phyloP scores from a whole-genome alignment of 2,888 invertebrate species.

The Volucella zonaria region DNA sequence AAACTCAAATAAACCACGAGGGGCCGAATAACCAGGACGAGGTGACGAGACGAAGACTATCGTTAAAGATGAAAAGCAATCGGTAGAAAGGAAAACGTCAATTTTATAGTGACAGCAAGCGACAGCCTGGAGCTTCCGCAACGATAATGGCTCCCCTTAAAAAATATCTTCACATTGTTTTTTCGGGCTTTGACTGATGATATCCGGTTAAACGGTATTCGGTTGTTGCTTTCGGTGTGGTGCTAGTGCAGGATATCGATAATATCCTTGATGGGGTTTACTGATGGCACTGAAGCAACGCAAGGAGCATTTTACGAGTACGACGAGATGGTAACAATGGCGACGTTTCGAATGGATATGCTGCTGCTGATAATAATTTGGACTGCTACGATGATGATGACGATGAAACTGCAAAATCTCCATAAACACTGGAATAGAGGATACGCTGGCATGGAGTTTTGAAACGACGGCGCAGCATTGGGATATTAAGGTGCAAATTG shows the following conservation, averaged over 20 bases:
- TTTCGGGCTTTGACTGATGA: constrained; percentile 61
- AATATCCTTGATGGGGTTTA: constrained; percentile 53
- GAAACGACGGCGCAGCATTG: not conserved
- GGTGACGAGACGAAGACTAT: constrained; percentile 5
- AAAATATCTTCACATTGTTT: constrained; percentile 66
- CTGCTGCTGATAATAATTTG: constrained; percentile 36
- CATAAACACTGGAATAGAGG: constrained; percentile 34
- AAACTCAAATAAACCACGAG: not conserved
- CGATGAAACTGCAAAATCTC: constrained; percentile 57
- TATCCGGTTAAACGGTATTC: constrained; percentile 40
- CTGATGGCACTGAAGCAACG: constrained; percentile 8
- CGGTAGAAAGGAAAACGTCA: constrained; percentile 33
- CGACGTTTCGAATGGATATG: constrained; percentile 11
- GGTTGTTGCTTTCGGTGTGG: constrained; percentile 22
- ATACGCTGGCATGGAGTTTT: not conserved
- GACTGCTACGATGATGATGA: constrained; percentile 36
- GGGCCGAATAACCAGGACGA: constrained; percentile 16
- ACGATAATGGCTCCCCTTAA: constrained; percentile 54
- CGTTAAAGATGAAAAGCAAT: not conserved
- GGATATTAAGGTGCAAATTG: constrained; percentile 30
- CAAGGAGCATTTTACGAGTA: constrained; percentile 29
- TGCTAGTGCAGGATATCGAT: constrained; percentile 56
- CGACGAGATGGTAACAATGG: not conserved
- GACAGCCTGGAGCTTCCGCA: constrained; percentile 43
- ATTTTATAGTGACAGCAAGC: constrained; percentile 60